Evolutionary conservation across 2,888 invertebrate genomes (phyloP).

Genomic region (Exocentrus adspersus): DNA sequence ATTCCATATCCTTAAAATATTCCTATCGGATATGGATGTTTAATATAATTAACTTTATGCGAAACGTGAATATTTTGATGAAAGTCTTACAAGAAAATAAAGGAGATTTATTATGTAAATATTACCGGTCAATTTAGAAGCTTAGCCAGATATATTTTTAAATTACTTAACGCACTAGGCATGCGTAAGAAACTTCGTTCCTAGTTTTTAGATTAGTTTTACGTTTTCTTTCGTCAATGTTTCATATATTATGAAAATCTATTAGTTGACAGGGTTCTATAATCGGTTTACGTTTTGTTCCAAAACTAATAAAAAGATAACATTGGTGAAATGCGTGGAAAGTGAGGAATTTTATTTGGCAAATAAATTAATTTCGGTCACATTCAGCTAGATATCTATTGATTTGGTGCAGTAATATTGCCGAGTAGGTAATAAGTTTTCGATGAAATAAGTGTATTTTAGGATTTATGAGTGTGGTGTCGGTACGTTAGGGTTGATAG

Average conservation of each 20-base stretch:
- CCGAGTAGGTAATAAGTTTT: no score
- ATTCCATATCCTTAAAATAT: neutral
- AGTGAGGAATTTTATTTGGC: neutral
- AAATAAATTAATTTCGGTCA: neutral
- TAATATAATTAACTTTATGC: neutral
- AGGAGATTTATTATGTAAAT: neutral
- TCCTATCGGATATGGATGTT: neutral
- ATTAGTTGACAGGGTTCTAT: neutral
- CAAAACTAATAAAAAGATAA: constrained; percentile 8
- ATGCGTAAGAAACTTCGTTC: neutral
- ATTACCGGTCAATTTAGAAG: neutral
- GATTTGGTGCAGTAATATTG: neutral
- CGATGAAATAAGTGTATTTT: neutral
- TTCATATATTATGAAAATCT: neutral
- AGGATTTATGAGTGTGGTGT: neutral
- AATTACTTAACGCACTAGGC: neutral
- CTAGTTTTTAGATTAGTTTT: neutral
- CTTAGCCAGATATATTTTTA: neutral
- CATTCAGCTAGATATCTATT: neutral
- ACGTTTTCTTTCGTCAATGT: neutral
- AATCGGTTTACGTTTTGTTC: neutral
- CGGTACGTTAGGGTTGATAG: neutral
- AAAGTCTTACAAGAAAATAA: neutral
- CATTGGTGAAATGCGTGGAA: neutral
- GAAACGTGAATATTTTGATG: neutral